Base-by-base conservation (phyloP, 2,888 invertebrate genomes). In the Plebejus anna region DNA sequence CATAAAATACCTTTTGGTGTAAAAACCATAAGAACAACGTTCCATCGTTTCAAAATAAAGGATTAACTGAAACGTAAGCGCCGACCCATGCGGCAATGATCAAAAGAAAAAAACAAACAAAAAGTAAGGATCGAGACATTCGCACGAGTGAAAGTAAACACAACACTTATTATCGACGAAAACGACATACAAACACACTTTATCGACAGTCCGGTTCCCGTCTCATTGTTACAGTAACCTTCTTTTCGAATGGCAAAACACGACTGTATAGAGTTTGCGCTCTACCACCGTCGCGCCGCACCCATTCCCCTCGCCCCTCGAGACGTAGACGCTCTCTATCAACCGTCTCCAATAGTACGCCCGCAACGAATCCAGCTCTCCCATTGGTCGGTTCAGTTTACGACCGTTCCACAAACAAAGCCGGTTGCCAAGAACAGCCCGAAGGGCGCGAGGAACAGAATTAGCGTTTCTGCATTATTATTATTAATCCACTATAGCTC, bases 11-110 rank as follows among this genome's bases (percentile, higher is more conserved):
- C 96, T 96, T 96, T 96, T 96, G 91, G 96, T 96, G 95, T 95
- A 96, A 95, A 96, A 96, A 95, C 96, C 96, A 95, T 95, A 96
- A 95, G 96, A 95, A 95, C 96, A 95, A 95, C 96, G 96, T 96
- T 96, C 96, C 96, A 96, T 96, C 95, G 95, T 96, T 95, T 95
- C 93, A 94, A 94, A 93, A 90, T 92, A 92, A 94, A 92, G 88
- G 88, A 88, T 92, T 90, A 92, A 92, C 93, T 93, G 92, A 92
- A 92, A 92, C 91, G 89, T 89, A 91, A 92, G 90, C 91, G 90
- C 90, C 94, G 94, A 90, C 90, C 92, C 90, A 91, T 92, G 89
- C 89, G 92, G 91, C 92, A 88, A 84, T 90, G 85, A 90, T 90
- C 89, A 90, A 90, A 90, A 88, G 83, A 88, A 90, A 90, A 70